phyloP scores from a whole-genome alignment of 2,888 invertebrate genomes.

The Rugalucina vietnamica region DNA sequence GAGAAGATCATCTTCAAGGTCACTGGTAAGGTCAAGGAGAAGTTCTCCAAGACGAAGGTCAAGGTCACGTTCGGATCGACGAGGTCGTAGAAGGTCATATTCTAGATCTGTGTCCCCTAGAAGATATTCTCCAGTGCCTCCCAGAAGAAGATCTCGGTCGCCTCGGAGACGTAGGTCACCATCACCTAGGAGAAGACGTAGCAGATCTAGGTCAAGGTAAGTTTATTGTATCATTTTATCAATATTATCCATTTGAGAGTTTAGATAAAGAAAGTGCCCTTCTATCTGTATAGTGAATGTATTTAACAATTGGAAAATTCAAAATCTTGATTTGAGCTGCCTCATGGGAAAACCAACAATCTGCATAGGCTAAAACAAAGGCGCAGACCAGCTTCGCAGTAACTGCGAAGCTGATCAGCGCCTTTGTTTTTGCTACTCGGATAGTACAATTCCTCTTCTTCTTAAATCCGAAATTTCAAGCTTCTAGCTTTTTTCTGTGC shows the following conservation, averaged over 20 bases:
- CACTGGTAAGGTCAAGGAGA: conserved; percentile 43
- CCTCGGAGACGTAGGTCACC: conserved; percentile 54
- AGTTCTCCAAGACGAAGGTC: conserved; percentile 50
- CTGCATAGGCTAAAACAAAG: no score
- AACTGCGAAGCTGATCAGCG: no score
- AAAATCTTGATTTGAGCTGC: no score
- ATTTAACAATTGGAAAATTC: no score
- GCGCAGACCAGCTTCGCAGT: no score
- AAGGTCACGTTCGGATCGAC: conserved; percentile 50
- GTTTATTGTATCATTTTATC: no score
- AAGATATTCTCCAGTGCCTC: conserved; percentile 42
- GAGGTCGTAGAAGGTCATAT: conserved; percentile 39
- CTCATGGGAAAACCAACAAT: no score
- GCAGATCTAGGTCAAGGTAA: conserved; percentile 57
- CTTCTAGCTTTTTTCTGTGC: no score
- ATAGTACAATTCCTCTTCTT: no score
- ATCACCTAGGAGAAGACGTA: conserved; percentile 46
- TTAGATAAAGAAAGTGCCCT: background rate
- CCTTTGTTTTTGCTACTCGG: no score
- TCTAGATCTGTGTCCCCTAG: conserved; percentile 45
- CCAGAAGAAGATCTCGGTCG: conserved; percentile 56
- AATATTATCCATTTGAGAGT: no score
- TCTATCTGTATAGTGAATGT: background rate
- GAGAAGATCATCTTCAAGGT: conserved; percentile 41
- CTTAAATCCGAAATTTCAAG: no score